Evolutionary conservation across 2,797 vertebrate genomes (phyloP), one percentile per base, ranked within the genome.

Genomic region (Arctocebus calabarensis): DNA sequence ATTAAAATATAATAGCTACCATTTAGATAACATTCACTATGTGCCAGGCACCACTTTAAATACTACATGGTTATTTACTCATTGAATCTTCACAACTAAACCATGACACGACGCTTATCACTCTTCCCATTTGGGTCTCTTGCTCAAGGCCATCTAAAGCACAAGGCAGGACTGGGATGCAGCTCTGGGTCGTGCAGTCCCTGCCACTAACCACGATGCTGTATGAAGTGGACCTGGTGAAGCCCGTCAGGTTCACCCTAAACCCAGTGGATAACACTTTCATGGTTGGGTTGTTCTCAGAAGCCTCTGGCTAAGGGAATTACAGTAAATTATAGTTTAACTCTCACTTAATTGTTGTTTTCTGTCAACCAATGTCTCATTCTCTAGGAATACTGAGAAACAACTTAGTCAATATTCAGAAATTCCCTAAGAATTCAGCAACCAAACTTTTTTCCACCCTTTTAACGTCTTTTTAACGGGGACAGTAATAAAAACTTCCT

Each of bases 401-500:
- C 7, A 71, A 70, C 86, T 70, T 61, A 52, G n/a, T 92, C 59
- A 96, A 48, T 68, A 37, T 52, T 82, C 32, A 82, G n/a, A 88
- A 90, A 83, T 77, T 45, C 12, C 13, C 68, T 81, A 64, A 64
- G 9, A 66, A 88, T 93, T 75, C 16, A 57, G 23, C 22, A 87
- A 88, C 11, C 37, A 45, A 59, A 86, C 0, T 86, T 83, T 64
- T 1, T 11, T 11, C 34, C 2, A 43, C 16, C 1, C 93, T 83
- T 87, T 57, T 14, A 52, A 23, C 13, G 75, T 71, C 29, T 68
- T 2, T 57, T 57, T 93, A 95, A 85, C 61, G 52, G 2, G 4
- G 5, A 61, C 40, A 81, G 48, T 89, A 88, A 90, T 37, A 90
- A 88, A 66, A 48, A 55, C 1, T 37, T 84, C 7, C 2, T 83